Evolutionary conservation across 2,888 invertebrate species (phyloP).

Genomic region (Xanthia togata): DNA sequence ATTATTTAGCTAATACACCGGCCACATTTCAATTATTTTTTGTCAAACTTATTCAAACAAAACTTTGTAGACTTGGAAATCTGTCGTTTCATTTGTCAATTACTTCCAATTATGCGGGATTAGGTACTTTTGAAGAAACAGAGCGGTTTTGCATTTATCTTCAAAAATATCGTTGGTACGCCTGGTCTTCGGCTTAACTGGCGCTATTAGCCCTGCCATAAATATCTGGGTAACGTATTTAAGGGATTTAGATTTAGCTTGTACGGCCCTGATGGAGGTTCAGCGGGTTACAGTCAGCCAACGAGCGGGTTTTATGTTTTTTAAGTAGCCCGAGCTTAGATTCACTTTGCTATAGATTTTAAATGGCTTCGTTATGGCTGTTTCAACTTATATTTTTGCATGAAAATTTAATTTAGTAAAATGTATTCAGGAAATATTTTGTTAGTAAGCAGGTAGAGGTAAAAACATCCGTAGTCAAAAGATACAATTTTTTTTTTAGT

Average conservation of each 20-base stretch:
- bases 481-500: background rate
- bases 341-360: slow-evolving; percentile 56
- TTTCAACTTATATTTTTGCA: slow-evolving; percentile 26
- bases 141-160: slow-evolving; percentile 63
- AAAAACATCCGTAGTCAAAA: background rate
- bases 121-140: slow-evolving; percentile 57
- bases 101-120: slow-evolving; percentile 59
- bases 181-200: slow-evolving; percentile 81
- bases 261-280: slow-evolving; percentile 86
- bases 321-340: slow-evolving; percentile 70
- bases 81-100: slow-evolving; percentile 56
- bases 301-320: slow-evolving; percentile 75
- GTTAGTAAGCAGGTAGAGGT: background rate
- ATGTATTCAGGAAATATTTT: background rate
- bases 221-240: slow-evolving; percentile 88
- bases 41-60: slow-evolving; percentile 35
- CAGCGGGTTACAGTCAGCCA: slow-evolving; percentile 77
- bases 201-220: slow-evolving; percentile 87
- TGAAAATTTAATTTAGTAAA: background rate
- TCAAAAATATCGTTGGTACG: slow-evolving; percentile 72
- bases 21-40: slow-evolving; percentile 44
- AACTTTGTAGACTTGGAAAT: slow-evolving; percentile 44
- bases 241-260: slow-evolving; percentile 87
- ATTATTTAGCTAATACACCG: slow-evolving; percentile 55
- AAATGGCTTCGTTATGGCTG: slow-evolving; percentile 24